phyloP scores from a whole-genome alignment of 2,888 invertebrate genomes.

The Melieria picta region DNA sequence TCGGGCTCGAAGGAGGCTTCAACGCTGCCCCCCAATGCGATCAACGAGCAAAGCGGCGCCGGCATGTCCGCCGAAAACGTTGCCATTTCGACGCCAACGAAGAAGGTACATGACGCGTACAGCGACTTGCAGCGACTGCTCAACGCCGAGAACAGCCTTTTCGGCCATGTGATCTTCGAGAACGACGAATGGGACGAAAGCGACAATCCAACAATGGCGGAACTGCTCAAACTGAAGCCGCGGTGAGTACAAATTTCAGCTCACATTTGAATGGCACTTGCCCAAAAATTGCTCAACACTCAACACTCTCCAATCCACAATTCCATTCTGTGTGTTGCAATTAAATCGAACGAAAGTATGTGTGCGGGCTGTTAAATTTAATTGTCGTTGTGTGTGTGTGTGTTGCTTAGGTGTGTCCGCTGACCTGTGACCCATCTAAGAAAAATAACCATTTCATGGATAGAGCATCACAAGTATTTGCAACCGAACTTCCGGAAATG shows the following conservation, averaged over 20 bases:
- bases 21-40: constrained; percentile 54
- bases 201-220: constrained; percentile 77
- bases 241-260: constrained; percentile 60
- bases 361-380: too few species aligned
- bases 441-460: too few species aligned
- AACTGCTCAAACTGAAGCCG: constrained; percentile 70
- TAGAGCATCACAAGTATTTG: too few species aligned
- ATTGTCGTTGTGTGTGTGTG: not conserved
- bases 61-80: constrained; percentile 25
- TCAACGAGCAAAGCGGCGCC: constrained; percentile 48
- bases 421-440: too few species aligned
- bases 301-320: too few species aligned
- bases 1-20: constrained; percentile 66
- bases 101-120: constrained; percentile 61
- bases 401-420: constrained; percentile 3
- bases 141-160: constrained; percentile 49
- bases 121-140: constrained; percentile 56
- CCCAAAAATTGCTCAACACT: too few species aligned
- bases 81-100: constrained; percentile 56
- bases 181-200: constrained; percentile 65
- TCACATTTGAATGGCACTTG: too few species aligned
- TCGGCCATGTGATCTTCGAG: constrained; percentile 65
- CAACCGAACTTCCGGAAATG: too few species aligned
- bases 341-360: too few species aligned
- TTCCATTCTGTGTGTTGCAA: too few species aligned